These are phyloP conservation scores for Centropyge bicolor DNA, from an alignment of 2,797 vertebrate species.

Conservation along the genomic window DNA sequence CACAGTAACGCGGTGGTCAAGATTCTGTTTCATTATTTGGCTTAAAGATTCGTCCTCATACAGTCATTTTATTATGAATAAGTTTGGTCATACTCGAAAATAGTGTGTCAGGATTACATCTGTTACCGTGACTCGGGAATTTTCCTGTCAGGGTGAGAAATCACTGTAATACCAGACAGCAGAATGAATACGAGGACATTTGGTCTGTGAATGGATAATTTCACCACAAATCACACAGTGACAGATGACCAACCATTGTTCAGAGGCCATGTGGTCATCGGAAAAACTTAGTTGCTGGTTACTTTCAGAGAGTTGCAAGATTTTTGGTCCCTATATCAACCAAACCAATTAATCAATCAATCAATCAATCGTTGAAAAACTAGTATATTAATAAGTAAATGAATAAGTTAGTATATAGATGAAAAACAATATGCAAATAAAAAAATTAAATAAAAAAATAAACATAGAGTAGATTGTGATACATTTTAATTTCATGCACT, in stretches of 20 bases:
- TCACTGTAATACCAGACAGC: conserved; percentile 8
- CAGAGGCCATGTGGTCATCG: background rate
- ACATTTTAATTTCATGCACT: background rate
- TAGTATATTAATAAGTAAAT: background rate
- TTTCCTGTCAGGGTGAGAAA: background rate
- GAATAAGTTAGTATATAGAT: background rate
- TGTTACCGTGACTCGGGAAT: background rate
- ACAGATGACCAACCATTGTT: conserved; percentile 1
- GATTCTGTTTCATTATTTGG: background rate
- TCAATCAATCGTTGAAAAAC: background rate
- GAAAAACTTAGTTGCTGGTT: background rate
- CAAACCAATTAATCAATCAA: background rate
- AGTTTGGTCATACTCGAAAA: background rate
- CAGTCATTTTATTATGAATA: background rate
- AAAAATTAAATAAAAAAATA: background rate
- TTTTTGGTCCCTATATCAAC: background rate
- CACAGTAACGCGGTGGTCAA: background rate
- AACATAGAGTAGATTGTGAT: too few relatives aligned
- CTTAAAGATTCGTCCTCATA: background rate
- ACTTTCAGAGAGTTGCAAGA: background rate
- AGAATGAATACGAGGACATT: conserved; percentile 10
- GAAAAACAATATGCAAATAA: background rate
- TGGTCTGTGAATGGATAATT: conserved; percentile 25
- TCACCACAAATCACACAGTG: conserved; percentile 14
- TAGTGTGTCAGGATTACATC: background rate